These are phyloP conservation scores for Nesometra sesokonis DNA, from an alignment of 35 echinoderm and acorn worm genomes.

Conservation along the genomic window DNA sequence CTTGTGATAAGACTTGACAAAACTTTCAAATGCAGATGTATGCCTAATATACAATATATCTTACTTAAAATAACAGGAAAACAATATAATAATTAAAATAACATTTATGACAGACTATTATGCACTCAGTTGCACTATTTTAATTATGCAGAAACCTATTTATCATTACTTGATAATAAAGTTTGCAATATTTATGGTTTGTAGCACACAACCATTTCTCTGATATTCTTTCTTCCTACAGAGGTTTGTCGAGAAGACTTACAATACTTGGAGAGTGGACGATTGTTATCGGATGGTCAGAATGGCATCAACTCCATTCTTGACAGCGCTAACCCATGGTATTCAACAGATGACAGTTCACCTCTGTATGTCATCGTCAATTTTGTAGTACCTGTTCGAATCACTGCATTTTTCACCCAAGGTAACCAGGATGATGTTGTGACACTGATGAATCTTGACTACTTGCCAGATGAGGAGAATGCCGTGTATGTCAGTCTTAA, in stretches of 20 bases:
- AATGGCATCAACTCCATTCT: neutral
- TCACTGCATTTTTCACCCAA: neutral
- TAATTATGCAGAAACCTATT: no score
- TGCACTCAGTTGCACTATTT: no score
- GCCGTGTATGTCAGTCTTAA: neutral
- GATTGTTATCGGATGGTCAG: neutral
- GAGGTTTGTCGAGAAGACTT: neutral
- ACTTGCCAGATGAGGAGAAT: neutral
- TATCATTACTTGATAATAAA: no score
- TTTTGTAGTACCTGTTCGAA: neutral
- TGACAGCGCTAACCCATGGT: neutral
- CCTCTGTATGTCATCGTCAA: neutral
- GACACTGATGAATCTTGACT: neutral
- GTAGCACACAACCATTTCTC: neutral
- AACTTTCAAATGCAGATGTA: no score
- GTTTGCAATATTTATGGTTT: no score
- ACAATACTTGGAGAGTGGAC: neutral
- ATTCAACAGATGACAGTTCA: neutral
- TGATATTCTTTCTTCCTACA: neutral
- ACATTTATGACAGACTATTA: no score
- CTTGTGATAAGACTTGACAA: no score
- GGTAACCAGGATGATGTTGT: neutral
- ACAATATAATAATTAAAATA: no score
- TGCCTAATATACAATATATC: no score
- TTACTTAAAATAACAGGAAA: no score